phyloP scores from a whole-genome alignment of 2,797 vertebrate genomes.

The Sorex maritimensis region DNA sequence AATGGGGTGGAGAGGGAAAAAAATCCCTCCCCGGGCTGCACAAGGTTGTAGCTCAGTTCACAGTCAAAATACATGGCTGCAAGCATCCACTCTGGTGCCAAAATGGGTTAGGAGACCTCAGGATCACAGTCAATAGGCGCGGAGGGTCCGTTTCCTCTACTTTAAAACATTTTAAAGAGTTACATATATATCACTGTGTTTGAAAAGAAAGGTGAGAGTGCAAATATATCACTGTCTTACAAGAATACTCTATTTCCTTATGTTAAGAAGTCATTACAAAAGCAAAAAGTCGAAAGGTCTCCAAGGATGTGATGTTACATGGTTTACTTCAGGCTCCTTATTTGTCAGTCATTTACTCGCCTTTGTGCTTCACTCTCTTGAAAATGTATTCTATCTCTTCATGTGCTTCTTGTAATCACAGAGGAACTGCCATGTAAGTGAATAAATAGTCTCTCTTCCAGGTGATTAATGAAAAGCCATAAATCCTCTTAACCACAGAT shows the following conservation, averaged over 20 bases:
- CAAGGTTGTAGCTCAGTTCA: no score
- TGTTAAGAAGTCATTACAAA: slow-evolving; percentile 45
- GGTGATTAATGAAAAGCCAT: slow-evolving; percentile 80
- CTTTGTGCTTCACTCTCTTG: slow-evolving; percentile 59
- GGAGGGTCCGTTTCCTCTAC: no score
- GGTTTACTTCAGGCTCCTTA: not conserved
- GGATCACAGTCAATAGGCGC: no score
- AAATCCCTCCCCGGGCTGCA: no score
- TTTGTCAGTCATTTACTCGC: slow-evolving; percentile 27
- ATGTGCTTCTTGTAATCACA: slow-evolving; percentile 52
- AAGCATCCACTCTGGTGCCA: no score
- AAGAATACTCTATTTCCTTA: slow-evolving; percentile 46
- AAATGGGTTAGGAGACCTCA: no score
- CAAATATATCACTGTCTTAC: slow-evolving; percentile 46
- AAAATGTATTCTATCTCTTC: slow-evolving; percentile 48
- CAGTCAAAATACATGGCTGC: no score
- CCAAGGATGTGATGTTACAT: not conserved
- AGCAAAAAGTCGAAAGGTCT: not conserved
- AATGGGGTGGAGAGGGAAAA: no score
- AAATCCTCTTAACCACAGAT: slow-evolving; percentile 71
- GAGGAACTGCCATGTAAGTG: slow-evolving; percentile 54
- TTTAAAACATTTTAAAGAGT: no score
- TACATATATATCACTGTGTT: slow-evolving; percentile 47
- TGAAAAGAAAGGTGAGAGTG: slow-evolving; percentile 64
- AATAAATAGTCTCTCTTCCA: slow-evolving; percentile 70